Percentiles rank a stretch among this genome's conserved stretches.
Conservation (phyloP, 2,113 vertebrate genomes). For the Nothoprocta perdicaria region DNA sequence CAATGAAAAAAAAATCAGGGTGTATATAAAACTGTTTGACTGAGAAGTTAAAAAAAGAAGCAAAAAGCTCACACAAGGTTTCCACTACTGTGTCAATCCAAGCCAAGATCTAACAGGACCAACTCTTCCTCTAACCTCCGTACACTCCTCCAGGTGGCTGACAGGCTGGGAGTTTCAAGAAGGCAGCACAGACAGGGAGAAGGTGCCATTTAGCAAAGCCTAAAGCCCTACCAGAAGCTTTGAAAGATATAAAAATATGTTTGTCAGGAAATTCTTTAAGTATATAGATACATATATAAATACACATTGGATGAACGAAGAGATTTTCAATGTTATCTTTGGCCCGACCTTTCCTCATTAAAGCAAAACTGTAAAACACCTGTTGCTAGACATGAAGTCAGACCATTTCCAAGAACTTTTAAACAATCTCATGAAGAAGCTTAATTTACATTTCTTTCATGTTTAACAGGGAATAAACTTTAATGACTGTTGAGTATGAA, state of each 20-base stretch:
- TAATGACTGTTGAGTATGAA: background rate
- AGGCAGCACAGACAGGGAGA: background rate
- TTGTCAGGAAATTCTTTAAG: background rate
- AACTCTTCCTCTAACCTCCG: background rate
- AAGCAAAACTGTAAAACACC: background rate
- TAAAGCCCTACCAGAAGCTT: background rate
- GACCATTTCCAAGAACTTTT: background rate
- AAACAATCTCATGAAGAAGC: background rate
- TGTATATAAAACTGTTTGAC: background rate
- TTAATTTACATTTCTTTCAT: background rate
- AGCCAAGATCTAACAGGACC: background rate
- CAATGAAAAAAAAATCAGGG: background rate
- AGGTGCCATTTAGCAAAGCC: background rate
- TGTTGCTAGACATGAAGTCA: background rate
- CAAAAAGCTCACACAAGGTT: background rate
- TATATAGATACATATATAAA: accelerated
- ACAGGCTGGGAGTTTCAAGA: background rate
- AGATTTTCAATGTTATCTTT: background rate
- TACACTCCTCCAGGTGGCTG: background rate
- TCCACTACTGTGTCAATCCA: background rate
- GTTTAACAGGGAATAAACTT: background rate
- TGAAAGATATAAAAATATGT: background rate
- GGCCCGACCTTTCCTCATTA: background rate
- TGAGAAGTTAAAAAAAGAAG: background rate
- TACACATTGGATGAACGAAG: background rate